Conservation (phyloP, 2,888 invertebrate species). For the Trachelus stipa region DNA sequence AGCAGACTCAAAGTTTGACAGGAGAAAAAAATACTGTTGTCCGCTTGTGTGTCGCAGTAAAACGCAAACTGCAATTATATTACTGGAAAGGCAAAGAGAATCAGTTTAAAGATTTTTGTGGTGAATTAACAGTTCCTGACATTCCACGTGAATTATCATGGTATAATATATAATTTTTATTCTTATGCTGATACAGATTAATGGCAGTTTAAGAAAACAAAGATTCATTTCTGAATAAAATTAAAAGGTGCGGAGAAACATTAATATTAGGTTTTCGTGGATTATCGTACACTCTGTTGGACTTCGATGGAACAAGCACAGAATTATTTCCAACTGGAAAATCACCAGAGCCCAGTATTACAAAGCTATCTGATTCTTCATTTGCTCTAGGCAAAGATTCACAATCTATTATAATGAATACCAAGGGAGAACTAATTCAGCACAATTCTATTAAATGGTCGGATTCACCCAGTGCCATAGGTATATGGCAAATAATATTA, state of each 20-base stretch:
- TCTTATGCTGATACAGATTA: neutral
- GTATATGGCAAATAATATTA: conserved; percentile 61
- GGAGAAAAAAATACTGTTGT: conserved; percentile 82
- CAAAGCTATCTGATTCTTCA: conserved; percentile 79
- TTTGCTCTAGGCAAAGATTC: conserved; percentile 90
- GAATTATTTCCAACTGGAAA: conserved; percentile 89
- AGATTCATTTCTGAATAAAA: neutral
- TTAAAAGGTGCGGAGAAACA: conserved; percentile 58
- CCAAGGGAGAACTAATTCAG: conserved; percentile 76
- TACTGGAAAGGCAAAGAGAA: conserved; percentile 91
- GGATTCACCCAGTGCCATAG: conserved; percentile 78
- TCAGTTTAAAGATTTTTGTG: conserved; percentile 78
- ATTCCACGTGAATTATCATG: conserved; percentile 20
- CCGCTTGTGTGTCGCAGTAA: conserved; percentile 89
- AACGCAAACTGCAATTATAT: conserved; percentile 86
- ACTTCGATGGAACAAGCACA: conserved; percentile 74
- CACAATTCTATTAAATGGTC: conserved; percentile 84
- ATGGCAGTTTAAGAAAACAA: neutral
- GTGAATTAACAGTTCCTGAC: conserved; percentile 62
- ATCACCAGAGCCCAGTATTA: conserved; percentile 85
- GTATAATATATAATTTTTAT: conserved; percentile 66
- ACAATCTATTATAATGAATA: conserved; percentile 87
- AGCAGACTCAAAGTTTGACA: conserved; percentile 72
- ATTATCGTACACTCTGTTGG: conserved; percentile 57
- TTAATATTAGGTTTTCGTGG: conserved; percentile 61